These are phyloP conservation scores for Pristionchus maxplancki DNA, from an alignment of 2,888 invertebrate genomes.

Conservation along the genomic window DNA sequence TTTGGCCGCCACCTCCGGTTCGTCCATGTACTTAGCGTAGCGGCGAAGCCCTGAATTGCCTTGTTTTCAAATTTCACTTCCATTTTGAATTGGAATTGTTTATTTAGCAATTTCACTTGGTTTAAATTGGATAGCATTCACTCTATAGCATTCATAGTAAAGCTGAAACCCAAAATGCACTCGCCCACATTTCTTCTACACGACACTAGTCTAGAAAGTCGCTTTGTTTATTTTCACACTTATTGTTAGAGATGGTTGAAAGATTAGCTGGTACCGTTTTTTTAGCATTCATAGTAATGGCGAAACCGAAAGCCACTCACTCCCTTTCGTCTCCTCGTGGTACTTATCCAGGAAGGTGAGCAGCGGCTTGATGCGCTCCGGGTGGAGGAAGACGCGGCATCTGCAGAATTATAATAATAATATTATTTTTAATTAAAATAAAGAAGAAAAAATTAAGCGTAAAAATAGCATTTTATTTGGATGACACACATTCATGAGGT, in stretches of 20 bases:
- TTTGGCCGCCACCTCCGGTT: not conserved
- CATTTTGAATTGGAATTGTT: not conserved
- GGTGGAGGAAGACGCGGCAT: not conserved
- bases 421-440: not conserved
- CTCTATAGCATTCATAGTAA: too few species aligned
- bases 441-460: not conserved
- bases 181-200: too few species aligned
- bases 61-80: not conserved
- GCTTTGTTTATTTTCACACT: too few species aligned
- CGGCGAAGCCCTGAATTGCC: not conserved
- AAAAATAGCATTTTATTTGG: too few species aligned
- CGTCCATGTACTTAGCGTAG: not conserved
- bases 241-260: too few species aligned
- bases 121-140: too few species aligned
- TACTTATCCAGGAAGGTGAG: not conserved
- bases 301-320: not conserved
- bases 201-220: too few species aligned
- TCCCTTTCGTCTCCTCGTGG: not conserved
- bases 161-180: too few species aligned
- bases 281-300: not conserved
- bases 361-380: not conserved
- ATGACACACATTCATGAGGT: too few species aligned
- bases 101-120: too few species aligned
- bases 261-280: too few species aligned
- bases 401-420: not conserved